Base-by-base conservation (phyloP, 2,888 invertebrate species). In the Oxytorus armatus region DNA sequence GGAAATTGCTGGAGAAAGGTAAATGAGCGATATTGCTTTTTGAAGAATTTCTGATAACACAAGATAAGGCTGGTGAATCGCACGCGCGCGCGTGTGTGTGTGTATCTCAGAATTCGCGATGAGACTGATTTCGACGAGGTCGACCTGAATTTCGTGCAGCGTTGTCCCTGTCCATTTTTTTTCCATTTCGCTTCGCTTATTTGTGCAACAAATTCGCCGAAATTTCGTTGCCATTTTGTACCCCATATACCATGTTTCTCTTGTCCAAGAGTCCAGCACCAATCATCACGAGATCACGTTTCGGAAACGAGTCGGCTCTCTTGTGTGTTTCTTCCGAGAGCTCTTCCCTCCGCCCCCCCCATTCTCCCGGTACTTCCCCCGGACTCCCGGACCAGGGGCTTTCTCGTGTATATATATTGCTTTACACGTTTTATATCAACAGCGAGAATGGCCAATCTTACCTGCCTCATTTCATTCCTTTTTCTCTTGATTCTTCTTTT, bases 281-380 rank as follows among this genome's bases (percentile, higher is more conserved):
- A 83, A 83, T 83, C 83, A 83, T 83, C 81, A 73, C 79, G 76
- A 73, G 76, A 81, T 81, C 81, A 81, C 81, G 81, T 81, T 81
- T 81, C 77, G 81, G 74, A 81, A 81, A 81, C 77, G 74, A 81
- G 81, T 74, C 81, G 81, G 81, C 77, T 77, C 73, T 63, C 73
- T 74, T 81, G 73, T 80, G 77, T 81, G 74, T 81, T 80, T 63
- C 74, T 77, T 76, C 76, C 72, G 79, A 47, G 57, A 59, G 49
- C 36, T n/a, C 29, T 18, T 14, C 33, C 70, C 47, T 36, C 70
- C 39, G 33, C 8, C 78, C 65, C 44, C 49, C 53, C 16, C 36
- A 55, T 55, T 53, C 44, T 21, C 70, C 59, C 63, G 33, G 14
- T 21, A 49, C 75, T 51, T 16, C 23, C 70, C 65, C 74, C 57